Evolutionary conservation across 2,888 invertebrate species (phyloP), one percentile per base, ranked within the genome.

Genomic region (Philopedon plagiatum): DNA sequence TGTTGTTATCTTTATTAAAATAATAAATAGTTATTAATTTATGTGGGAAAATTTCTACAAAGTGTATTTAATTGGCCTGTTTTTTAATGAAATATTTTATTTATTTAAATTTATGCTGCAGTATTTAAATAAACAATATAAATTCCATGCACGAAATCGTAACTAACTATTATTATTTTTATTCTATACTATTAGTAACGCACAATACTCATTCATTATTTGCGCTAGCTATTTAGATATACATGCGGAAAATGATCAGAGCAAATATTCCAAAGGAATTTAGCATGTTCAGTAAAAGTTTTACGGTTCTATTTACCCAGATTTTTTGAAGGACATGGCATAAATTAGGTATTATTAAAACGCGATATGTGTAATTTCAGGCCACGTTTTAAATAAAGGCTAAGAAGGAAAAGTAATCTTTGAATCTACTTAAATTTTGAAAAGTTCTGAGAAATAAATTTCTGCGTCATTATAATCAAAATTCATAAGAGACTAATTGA

Each of bases 131-230:
- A 15, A 29, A 51, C 51, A 5, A 7, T 9, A 11, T 26, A 51
- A 29, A 7, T 13, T 13, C 2, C 21, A 15, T 15, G 29, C 29
- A 29, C 9, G 13, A 51, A 15, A 23, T 26, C 29, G 21, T 29
- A 29, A 29, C 51, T 29, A 51, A 13, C 13, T 26, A 51, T 51
- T 51, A 51, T 13, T 51, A 26, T 51, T 29, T 51, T 8, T 51
- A 26, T 26, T 26, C 7, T 51, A 51, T 15, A 15, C 13, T 51
- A 29, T 23, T 51, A 26, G 11, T 15, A 51, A 29, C 13, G 15
- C 13, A 51, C 7, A 26, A 7, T 51, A 29, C 15, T 51, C 15
- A 5, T 9, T 51, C 29, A 29, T 51, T 29, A 51, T 51, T 51
- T 51, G 29, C 51, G 51, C 51, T 51, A 51, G 21, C 7, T 51